Conservation (phyloP, 2,888 invertebrate genomes). For the Hyles lineata region DNA sequence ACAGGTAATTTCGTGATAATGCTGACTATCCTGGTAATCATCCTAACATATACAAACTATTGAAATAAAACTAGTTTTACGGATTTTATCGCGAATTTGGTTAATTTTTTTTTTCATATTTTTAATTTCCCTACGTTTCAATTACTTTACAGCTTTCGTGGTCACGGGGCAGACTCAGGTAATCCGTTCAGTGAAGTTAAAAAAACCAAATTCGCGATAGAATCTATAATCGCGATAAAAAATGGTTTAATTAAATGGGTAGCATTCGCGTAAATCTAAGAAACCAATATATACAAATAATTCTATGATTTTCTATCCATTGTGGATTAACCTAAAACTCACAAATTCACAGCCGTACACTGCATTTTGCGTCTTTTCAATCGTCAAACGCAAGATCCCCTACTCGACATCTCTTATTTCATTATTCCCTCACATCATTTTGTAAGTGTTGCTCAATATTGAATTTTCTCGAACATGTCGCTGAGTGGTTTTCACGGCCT, state of each 20-base stretch:
- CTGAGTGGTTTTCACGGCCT: slow-evolving; percentile 55
- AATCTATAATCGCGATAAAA: background rate
- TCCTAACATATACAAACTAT: background rate
- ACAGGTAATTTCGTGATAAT: slow-evolving; percentile 12
- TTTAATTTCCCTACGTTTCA: too few species aligned
- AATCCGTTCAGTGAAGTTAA: too few species aligned
- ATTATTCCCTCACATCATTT: slow-evolving; percentile 47
- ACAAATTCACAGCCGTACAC: background rate
- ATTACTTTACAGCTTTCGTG: too few species aligned
- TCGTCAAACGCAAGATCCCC: background rate
- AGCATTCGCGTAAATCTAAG: too few species aligned
- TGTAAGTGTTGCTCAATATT: slow-evolving; percentile 39
- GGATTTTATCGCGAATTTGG: too few species aligned
- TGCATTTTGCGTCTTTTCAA: background rate
- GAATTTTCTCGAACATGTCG: slow-evolving; percentile 59
- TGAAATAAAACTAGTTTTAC: too few species aligned
- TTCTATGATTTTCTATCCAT: background rate
- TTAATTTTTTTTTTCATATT: too few species aligned
- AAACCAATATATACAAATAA: too few species aligned
- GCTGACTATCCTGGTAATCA: slow-evolving; percentile 30
- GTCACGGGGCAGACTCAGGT: too few species aligned
- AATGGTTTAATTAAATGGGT: too few species aligned
- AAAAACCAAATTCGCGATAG: background rate
- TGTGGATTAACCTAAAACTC: background rate
- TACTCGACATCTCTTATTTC: slow-evolving; percentile 45